Evolutionary conservation across 2,888 invertebrate genomes (phyloP), one percentile per base, ranked within the genome.

Genomic region (Andrena bucephala): DNA sequence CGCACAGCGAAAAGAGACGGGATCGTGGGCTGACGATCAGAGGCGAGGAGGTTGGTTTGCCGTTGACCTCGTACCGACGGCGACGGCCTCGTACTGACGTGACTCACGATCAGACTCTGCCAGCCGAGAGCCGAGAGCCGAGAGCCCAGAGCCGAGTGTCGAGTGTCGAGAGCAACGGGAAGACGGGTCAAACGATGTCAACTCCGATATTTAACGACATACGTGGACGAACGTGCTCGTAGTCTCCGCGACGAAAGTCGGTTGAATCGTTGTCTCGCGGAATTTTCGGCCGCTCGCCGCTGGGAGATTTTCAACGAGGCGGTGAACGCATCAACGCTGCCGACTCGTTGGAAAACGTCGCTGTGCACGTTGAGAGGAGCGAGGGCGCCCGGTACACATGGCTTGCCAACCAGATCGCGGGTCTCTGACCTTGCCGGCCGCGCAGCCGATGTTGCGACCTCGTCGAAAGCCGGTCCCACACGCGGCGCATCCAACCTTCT

Each of bases 141-240:
- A 83, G 88, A 90, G 67, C 57, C 69, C 70, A 76, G 86, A 52
- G 57, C 27, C 52, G 74, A 77, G 86, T 69, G 63, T 42, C 65
- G 78, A 77, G 86, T 73, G 72, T 67, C 72, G 79, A 80, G 87
- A 85, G 81, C 86, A 81, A 87, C 90, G 92, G 93, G 89, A 92
- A 92, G 93, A 90, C 92, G 90, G 93, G 93, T 93, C 90, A 93
- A 93, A 92, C 87, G 92, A 91, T 93, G 93, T 93, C 92, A 93
- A 93, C 90, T 93, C 89, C 85, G 86, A 91, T 92, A 93, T 93
- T 93, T 92, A 93, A 92, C 91, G 91, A 92, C 92, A 92, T 87
- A 81, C 89, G 86, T 81, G 87, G 85, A 81, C 84, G 84, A 82
- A 84, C 71, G 78, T 82, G 84, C 86, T 87, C 82, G 89, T 80